Evolutionary conservation across 2,113 vertebrate species (phyloP).

Genomic region (Cyprinodon tularosa): DNA sequence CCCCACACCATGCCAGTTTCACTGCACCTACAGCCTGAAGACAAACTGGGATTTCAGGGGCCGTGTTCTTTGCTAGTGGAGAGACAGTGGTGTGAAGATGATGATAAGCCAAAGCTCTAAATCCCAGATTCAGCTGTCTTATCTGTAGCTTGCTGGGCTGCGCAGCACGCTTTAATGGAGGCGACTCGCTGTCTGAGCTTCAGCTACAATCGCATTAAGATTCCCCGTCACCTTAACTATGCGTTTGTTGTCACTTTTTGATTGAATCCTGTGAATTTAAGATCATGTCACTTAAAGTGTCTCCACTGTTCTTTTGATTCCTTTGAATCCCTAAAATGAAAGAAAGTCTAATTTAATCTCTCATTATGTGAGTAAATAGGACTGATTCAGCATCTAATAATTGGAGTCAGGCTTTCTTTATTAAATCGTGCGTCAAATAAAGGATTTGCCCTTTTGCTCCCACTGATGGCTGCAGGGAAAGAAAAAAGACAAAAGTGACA

Average conservation of each 20-base stretch:
- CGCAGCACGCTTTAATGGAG: slow-evolving; percentile 82
- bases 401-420: slow-evolving; percentile 24
- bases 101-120: slow-evolving; percentile 83
- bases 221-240: slow-evolving; percentile 74
- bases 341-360: slow-evolving; percentile 53
- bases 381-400: slow-evolving; percentile 39
- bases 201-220: slow-evolving; percentile 82
- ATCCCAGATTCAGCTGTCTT: slow-evolving; percentile 83
- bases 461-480: slow-evolving; percentile 21
- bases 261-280: slow-evolving; percentile 78
- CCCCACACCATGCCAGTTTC: slow-evolving; percentile 28
- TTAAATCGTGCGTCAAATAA: slow-evolving; percentile 28
- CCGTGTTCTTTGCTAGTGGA: slow-evolving; percentile 71
- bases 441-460: slow-evolving; percentile 30
- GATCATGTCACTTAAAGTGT: slow-evolving; percentile 69
- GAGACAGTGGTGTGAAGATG: slow-evolving; percentile 83
- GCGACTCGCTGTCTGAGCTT: slow-evolving; percentile 81
- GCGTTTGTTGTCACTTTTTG: slow-evolving; percentile 73
- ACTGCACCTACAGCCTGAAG: slow-evolving; percentile 57
- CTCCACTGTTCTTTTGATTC: slow-evolving; percentile 60
- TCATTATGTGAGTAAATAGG: slow-evolving; percentile 35
- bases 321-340: slow-evolving; percentile 50
- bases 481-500: background rate
- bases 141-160: slow-evolving; percentile 79
- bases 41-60: slow-evolving; percentile 69